A percentile compares a stretch with the other conserved stretches of the same genome.
Evolutionary conservation across 2,797 vertebrate genomes (phyloP).

Genomic region (Pangasius mekongensis): DNA sequence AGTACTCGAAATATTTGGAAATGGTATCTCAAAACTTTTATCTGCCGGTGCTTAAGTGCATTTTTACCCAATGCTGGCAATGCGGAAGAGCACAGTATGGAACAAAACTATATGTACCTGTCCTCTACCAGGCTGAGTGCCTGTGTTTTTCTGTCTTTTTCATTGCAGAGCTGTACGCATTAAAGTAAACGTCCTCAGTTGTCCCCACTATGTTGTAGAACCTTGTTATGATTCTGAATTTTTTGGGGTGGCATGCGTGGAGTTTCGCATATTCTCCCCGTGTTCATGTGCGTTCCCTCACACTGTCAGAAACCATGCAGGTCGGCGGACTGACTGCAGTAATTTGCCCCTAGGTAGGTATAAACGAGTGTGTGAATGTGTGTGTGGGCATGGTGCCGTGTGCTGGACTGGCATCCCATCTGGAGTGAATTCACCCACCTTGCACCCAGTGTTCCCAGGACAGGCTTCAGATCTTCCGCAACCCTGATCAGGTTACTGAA

Average conservation of each 20-base stretch:
- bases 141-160: background rate
- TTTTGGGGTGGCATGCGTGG: background rate
- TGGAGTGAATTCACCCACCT: background rate
- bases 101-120: background rate
- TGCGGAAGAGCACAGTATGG: background rate
- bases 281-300: background rate
- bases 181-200: background rate
- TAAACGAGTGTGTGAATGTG: background rate
- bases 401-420: background rate
- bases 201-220: background rate
- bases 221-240: background rate
- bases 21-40: background rate
- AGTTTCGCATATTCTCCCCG: background rate
- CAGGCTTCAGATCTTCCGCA: background rate
- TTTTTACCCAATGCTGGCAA: background rate
- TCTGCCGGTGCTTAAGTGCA: background rate
- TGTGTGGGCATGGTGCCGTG: background rate
- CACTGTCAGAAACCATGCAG: background rate
- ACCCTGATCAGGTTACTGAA: background rate
- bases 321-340: background rate
- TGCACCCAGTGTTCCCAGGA: background rate
- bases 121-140: background rate
- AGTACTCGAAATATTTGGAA: background rate
- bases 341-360: background rate
- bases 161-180: background rate